Evolutionary conservation across 1,140 invertebrate genomes (phyloP).

Genomic region (Cydia fagiglandana): DNA sequence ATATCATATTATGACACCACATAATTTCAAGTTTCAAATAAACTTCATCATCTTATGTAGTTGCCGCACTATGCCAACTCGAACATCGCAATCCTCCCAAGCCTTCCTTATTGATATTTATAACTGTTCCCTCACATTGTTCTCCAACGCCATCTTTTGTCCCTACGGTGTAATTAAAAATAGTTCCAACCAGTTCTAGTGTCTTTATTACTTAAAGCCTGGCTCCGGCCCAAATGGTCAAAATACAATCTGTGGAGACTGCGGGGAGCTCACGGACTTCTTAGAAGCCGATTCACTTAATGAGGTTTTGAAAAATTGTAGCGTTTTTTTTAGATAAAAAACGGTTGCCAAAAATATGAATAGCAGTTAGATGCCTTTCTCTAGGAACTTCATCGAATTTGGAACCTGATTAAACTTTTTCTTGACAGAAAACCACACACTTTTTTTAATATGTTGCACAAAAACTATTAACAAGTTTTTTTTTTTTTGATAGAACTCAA

Average conservation of each 20-base stretch:
- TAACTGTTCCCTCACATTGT: slow-evolving; percentile 3
- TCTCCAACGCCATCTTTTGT: not conserved
- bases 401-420: too few relatives aligned
- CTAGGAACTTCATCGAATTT: too few relatives aligned
- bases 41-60: not conserved
- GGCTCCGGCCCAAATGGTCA: slow-evolving; percentile 20
- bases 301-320: too few relatives aligned
- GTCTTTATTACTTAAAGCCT: slow-evolving; percentile 29
- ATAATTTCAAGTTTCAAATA: not conserved
- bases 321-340: too few relatives aligned
- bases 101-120: slow-evolving; percentile 5
- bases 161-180: slow-evolving; percentile 11
- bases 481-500: too few relatives aligned
- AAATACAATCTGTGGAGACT: slow-evolving; percentile 18
- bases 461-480: too few relatives aligned
- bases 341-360: too few relatives aligned
- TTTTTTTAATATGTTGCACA: too few relatives aligned
- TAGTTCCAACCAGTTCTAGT: slow-evolving; percentile 8
- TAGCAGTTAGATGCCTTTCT: too few relatives aligned
- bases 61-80: not conserved
- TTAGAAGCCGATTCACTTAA: not conserved
- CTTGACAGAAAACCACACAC: too few relatives aligned
- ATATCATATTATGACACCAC: too few relatives aligned
- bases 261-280: not conserved
- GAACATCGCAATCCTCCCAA: not conserved